phyloP scores from a whole-genome alignment of 1,140 invertebrate species.

The Leptestheria dahalacensis region DNA sequence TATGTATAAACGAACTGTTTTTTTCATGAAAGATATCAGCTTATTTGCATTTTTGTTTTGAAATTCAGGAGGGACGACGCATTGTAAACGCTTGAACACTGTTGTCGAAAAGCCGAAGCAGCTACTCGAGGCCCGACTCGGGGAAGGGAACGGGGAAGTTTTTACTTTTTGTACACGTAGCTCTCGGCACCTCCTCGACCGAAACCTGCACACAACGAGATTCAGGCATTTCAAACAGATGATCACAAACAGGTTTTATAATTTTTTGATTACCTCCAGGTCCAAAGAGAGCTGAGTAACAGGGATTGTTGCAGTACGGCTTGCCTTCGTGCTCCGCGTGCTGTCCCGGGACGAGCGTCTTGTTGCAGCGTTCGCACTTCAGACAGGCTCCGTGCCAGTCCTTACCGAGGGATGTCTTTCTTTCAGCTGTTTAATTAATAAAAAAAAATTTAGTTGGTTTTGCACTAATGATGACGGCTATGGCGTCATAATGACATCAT shows the following conservation, averaged over 20 bases:
- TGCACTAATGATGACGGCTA: too few species aligned
- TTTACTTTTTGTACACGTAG: constrained; percentile 41
- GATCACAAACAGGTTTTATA: neutral
- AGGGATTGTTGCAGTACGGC: constrained; percentile 60
- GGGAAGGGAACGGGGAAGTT: neutral
- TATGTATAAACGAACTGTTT: too few species aligned
- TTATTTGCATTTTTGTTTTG: too few species aligned
- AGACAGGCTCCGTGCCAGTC: constrained; percentile 62
- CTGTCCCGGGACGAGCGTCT: constrained; percentile 50
- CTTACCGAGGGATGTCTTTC: constrained; percentile 59
- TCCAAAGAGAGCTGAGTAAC: constrained; percentile 55
- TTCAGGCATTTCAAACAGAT: neutral
- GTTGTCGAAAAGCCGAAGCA: too few species aligned
- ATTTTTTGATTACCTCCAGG: constrained; percentile 38
- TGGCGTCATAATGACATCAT: too few species aligned
- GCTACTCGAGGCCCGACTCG: neutral
- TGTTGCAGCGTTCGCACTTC: constrained; percentile 60
- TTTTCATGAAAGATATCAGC: too few species aligned
- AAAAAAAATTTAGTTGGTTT: neutral
- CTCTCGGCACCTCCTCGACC: constrained; percentile 46
- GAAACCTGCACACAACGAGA: constrained; percentile 34
- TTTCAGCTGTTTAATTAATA: constrained; percentile 44
- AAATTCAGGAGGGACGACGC: too few species aligned
- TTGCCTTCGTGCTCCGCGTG: constrained; percentile 53
- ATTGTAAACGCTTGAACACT: too few species aligned